Conservation (phyloP, 2,888 invertebrate species). For the Synanthedon vespiformis region DNA sequence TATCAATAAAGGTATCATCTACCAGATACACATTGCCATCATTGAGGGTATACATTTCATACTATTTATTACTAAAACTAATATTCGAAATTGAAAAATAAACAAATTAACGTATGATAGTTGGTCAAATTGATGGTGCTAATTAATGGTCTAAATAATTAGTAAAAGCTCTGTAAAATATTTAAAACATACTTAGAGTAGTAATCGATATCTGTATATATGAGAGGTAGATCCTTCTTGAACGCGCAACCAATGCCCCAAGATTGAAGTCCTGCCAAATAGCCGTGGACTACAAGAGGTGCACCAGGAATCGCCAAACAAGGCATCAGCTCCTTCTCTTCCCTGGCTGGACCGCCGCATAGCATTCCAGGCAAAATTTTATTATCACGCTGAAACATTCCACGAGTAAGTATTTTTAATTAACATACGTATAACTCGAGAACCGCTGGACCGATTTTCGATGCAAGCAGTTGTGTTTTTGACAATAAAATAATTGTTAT, state of each 20-base stretch:
- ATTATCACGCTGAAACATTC: not conserved
- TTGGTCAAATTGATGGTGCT: not conserved
- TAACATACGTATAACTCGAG: too few species aligned
- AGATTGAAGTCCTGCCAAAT: constrained; percentile 37
- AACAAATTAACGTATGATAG: not conserved
- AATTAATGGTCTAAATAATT: not conserved
- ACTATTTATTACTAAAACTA: too few species aligned
- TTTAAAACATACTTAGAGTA: constrained; percentile 19
- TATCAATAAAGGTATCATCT: too few species aligned
- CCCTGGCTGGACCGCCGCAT: constrained; percentile 36
- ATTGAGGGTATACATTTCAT: too few species aligned
- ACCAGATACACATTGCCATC: too few species aligned
- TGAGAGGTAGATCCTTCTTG: constrained; percentile 36
- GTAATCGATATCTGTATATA: constrained; percentile 31
- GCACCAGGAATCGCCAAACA: constrained; percentile 54
- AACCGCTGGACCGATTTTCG: too few species aligned
- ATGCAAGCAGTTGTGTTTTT: too few species aligned
- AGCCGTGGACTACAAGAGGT: constrained; percentile 30
- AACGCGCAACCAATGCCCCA: constrained; percentile 59
- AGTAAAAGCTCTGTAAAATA: not conserved
- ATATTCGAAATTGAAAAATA: not conserved
- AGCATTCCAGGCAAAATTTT: constrained; percentile 22
- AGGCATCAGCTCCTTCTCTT: constrained; percentile 19
- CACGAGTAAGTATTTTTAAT: too few species aligned
- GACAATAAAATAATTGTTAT: too few species aligned